Percentiles rank a stretch among this genome's conserved stretches.
Conservation (phyloP, 2,888 invertebrate species). For the Parnassius orleans region DNA sequence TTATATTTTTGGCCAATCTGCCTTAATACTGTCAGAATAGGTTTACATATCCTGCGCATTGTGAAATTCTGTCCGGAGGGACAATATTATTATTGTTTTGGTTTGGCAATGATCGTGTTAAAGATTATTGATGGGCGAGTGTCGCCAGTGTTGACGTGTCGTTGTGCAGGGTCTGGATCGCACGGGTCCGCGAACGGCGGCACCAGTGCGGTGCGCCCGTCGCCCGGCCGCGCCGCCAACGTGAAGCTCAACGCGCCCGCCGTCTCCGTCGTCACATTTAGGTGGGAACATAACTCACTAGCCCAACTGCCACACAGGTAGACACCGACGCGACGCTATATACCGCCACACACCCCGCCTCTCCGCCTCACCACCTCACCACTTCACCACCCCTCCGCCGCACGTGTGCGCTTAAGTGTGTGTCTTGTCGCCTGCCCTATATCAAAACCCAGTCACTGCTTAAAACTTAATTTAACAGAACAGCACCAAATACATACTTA, state of each 20-base stretch:
- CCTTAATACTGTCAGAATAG: no score
- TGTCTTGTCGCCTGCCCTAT: neutral
- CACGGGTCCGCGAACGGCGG: constrained; percentile 41
- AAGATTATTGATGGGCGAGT: no score
- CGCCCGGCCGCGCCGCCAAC: constrained; percentile 71
- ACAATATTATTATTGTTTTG: no score
- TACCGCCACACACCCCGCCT: constrained; percentile 38
- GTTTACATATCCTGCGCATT: no score
- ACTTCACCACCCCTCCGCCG: constrained; percentile 30
- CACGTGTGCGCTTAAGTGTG: neutral
- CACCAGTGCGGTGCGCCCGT: constrained; percentile 48
- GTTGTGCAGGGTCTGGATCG: constrained; percentile 30
- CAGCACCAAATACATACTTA: no score
- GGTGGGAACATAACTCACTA: constrained; percentile 88
- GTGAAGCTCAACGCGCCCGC: constrained; percentile 84
- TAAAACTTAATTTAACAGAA: no score
- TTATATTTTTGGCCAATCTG: no score
- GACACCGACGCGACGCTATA: constrained; percentile 80
- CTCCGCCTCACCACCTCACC: constrained; percentile 39
- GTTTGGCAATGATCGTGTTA: no score
- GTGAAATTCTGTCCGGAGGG: no score
- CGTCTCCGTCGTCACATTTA: constrained; percentile 95
- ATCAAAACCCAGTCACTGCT: no score
- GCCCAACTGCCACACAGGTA: constrained; percentile 79
- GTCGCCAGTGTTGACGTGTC: no score